Evolutionary conservation across 1,140 invertebrate genomes (phyloP), one percentile per base, ranked within the genome.

Genomic region (Drosophila funebris): DNA sequence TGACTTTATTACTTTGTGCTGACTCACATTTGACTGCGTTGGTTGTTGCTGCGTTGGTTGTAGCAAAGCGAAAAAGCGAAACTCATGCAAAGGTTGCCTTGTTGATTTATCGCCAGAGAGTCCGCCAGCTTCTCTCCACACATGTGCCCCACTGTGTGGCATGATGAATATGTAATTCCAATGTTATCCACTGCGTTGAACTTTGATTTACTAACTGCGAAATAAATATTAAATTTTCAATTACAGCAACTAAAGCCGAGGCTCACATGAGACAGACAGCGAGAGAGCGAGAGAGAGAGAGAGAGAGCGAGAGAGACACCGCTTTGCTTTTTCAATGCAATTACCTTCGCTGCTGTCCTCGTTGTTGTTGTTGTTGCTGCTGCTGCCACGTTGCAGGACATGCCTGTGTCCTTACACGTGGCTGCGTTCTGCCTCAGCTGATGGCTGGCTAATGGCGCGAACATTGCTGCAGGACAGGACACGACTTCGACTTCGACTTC

Each of bases 141-240:
- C 74, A 72, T 74, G 36, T 48, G 33, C 27, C 70, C 36, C 41
- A 50, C 36, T 78, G 76, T 70, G 73, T 50, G 77, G 57, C 60
- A 85, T 85, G 83, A 85, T 85, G 83, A 85, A 85, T 87, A 87
- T 78, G 82, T 87, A 85, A 85, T 85, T 68, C 66, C 74, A 50
- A 57, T 73, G 81, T 77, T 84, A 85, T 87, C 81, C 81, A 85
- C 63, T 82, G 82, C 62, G 74, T 53, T 82, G 74, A 82, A 83
- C 83, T 88, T 83, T 88, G 83, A 88, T 88, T 88, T 88, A 88
- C 78, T 88, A 88, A 88, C 83, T 88, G 83, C 83, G 78, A 88
- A 88, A 82, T 88, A 88, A 88, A 88, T 88, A 88, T 88, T 87
- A 83, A 79, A 88, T 88, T 88, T 88, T 88, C 82, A 85, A 88